phyloP scores from a whole-genome alignment of 2,888 invertebrate genomes.

The Eupsilia transversa region DNA sequence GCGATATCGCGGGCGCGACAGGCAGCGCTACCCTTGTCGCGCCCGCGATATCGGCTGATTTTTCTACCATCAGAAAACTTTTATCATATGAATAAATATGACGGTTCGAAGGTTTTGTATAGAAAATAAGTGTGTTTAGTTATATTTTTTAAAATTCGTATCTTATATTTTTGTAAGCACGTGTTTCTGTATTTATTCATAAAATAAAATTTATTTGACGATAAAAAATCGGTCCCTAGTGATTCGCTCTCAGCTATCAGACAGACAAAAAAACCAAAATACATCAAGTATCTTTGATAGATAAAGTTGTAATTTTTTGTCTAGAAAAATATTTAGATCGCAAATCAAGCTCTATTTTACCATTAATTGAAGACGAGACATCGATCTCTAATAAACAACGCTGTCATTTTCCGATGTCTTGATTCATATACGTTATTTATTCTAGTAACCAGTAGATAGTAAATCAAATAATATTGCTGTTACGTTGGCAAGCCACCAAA shows the following conservation, averaged over 20 bases:
- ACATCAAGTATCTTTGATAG: no score
- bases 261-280: no score
- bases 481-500: constrained; percentile 57
- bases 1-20: no score
- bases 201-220: no score
- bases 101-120: background rate
- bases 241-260: no score
- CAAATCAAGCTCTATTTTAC: background rate
- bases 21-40: no score
- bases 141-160: no score
- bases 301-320: background rate
- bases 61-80: background rate
- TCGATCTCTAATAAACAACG: background rate
- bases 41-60: no score
- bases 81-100: background rate
- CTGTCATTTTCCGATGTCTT: constrained; percentile 28
- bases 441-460: constrained; percentile 28
- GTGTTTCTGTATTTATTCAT: no score
- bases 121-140: background rate
- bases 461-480: constrained; percentile 52
- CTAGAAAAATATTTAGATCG: constrained; percentile 4
- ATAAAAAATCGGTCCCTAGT: no score
- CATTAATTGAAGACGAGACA: constrained; percentile 3
- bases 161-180: background rate
- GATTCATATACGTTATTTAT: constrained; percentile 58